Evolutionary conservation across 2,113 vertebrate species (phyloP), one percentile per base, ranked within the genome.

Genomic region (Semnopithecus entellus): DNA sequence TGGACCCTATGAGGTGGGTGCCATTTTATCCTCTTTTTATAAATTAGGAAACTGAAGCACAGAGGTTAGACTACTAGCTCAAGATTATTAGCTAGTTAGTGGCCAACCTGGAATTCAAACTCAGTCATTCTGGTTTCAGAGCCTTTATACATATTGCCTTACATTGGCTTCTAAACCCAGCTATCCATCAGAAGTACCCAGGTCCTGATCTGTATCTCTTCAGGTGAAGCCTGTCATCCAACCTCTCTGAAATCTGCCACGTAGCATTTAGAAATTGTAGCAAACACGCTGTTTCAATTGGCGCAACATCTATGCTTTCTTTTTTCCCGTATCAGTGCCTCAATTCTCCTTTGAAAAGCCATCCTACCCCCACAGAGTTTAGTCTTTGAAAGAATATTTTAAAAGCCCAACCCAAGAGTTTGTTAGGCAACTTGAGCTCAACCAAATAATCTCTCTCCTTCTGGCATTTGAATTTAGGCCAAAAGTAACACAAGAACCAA

Each of bases 41-140:
- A 55, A 45, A 91, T 25, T 7, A 91, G 59, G 45, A 80, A 97
- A 93, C 70, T 12, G 38, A 92, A 73, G 35, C 59, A 59, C 61
- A 55, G 45, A 75, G 12, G 23, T 18, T 50, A 61, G 9, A 14
- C 55, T 80, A 83, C 11, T 11, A 61, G 50, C 9, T 50, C 35
- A 22, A 52, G 61, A 45, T 61, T 22, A 59, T 20, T 89, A 57
- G 43, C 30, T 6, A 45, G 55, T 75, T 43, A 45, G 59, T 35
- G 55, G 43, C 66, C 91, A 88, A 73, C 3, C 50, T 86, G 40
- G 23, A 78, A 86, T 55, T 52, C 91, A 92, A 78, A 85, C 27
- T n/a, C 61, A 85, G 38, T 35, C 55, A 55, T 30, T 66, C 22
- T 38, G 45, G 17, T 17, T 86, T 83, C 23, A n/a, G 32, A 70